A percentile compares a stretch with the other conserved stretches of the same genome.
Evolutionary conservation across 2,797 vertebrate species (phyloP).

Genomic region (Podarcis siculus): DNA sequence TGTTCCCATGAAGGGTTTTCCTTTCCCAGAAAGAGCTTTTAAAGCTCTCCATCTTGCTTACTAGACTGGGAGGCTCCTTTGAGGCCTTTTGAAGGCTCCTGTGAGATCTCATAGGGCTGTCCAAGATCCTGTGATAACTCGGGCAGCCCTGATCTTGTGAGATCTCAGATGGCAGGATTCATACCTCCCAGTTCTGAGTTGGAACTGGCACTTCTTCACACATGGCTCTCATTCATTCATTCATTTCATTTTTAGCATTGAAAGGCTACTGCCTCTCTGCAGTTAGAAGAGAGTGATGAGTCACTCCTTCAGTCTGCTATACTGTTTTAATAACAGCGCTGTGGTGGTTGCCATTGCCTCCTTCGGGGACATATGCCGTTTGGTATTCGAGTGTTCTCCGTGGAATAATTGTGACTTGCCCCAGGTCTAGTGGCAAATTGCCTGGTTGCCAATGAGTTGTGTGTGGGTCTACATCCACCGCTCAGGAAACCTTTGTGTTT

Average conservation of each 20-base stretch:
- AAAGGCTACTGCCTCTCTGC: background rate
- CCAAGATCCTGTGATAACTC: no score
- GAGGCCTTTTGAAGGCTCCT: no score
- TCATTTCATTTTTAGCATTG: background rate
- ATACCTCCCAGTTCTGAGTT: background rate
- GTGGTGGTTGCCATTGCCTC: background rate
- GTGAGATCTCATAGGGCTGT: no score
- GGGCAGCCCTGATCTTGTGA: no score
- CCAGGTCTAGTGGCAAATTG: background rate
- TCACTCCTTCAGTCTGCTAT: background rate
- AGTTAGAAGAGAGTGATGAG: background rate
- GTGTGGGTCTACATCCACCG: background rate
- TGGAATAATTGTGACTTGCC: background rate
- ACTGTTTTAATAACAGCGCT: background rate
- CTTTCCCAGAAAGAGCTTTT: no score
- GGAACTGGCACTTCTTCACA: background rate
- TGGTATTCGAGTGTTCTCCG: background rate
- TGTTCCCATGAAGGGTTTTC: background rate
- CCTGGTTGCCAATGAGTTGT: background rate
- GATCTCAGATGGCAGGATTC: no score
- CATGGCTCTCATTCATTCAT: background rate
- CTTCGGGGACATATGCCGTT: background rate
- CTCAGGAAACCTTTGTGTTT: background rate
- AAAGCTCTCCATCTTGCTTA: no score
- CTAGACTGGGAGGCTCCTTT: no score